phyloP scores from a whole-genome alignment of 2,797 vertebrate genomes.

The Gambusia yucatana region DNA sequence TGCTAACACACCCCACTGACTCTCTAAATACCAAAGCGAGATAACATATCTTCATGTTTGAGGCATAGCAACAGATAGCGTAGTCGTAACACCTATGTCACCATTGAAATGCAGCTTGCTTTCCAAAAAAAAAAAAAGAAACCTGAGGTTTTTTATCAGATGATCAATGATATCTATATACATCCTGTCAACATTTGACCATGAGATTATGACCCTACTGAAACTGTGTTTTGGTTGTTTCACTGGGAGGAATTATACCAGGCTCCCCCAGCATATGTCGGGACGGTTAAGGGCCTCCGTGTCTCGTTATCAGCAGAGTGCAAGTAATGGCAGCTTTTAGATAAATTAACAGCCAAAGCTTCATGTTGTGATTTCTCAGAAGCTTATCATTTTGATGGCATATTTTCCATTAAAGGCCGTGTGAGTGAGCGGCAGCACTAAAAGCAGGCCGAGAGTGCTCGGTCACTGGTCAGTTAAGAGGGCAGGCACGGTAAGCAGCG shows the following conservation, averaged over 20 bases:
- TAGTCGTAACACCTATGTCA: too few species aligned
- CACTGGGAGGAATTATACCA: neutral
- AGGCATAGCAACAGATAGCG: neutral
- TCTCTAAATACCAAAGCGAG: neutral
- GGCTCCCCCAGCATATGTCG: slow-evolving; percentile 19
- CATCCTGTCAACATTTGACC: slow-evolving; percentile 25
- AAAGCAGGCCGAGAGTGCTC: neutral
- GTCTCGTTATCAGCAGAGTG: slow-evolving; percentile 62
- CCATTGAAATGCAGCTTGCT: neutral
- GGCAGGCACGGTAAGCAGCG: slow-evolving; percentile 21
- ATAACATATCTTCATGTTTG: neutral
- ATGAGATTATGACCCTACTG: slow-evolving; percentile 21
- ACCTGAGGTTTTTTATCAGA: neutral
- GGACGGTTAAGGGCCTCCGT: slow-evolving; percentile 21
- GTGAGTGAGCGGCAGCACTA: neutral
- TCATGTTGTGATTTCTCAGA: slow-evolving; percentile 38
- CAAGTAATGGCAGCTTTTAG: slow-evolving; percentile 64
- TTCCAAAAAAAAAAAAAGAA: neutral
- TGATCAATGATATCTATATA: slow-evolving; percentile 7
- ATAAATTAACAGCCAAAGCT: slow-evolving; percentile 58
- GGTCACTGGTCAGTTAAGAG: slow-evolving; percentile 15
- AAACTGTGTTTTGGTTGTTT: slow-evolving; percentile 15
- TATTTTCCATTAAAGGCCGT: slow-evolving; percentile 31
- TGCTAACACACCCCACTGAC: neutral
- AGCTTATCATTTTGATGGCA: slow-evolving; percentile 56